A percentile compares a stretch with the other conserved stretches of the same genome.
These are phyloP conservation scores for Lacerta agilis DNA, from an alignment of 2,797 vertebrate genomes.

Conservation along the genomic window DNA sequence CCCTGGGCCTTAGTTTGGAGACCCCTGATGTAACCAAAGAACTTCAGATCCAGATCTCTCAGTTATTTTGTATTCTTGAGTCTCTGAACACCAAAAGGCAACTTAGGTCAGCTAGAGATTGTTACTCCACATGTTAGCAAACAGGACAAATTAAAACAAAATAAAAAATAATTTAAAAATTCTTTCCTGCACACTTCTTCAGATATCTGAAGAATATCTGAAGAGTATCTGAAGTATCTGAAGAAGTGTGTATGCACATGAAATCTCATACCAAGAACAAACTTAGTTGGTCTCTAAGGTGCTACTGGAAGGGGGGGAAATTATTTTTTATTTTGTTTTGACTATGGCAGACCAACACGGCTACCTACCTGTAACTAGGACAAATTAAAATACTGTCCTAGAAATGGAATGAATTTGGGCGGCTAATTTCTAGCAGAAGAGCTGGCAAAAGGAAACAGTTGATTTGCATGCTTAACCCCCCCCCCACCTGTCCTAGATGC, in stretches of 20 bases:
- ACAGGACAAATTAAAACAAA: background rate
- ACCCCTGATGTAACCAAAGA: background rate
- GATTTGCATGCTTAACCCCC: background rate
- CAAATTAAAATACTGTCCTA: background rate
- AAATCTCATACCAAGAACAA: too few relatives aligned
- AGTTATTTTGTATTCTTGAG: fast-evolving
- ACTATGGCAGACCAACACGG: too few relatives aligned
- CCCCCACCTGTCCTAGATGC: too few relatives aligned
- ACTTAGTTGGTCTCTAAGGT: too few relatives aligned
- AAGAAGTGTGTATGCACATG: too few relatives aligned
- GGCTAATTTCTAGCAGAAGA: background rate
- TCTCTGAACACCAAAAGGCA: background rate
- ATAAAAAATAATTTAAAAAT: too few relatives aligned
- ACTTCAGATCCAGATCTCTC: background rate
- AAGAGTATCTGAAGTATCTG: too few relatives aligned
- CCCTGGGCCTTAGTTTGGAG: too few relatives aligned
- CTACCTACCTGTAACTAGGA: background rate
- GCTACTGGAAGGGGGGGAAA: too few relatives aligned
- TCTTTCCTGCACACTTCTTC: too few relatives aligned
- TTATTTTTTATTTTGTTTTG: too few relatives aligned
- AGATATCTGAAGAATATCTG: too few relatives aligned
- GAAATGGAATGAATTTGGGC: background rate
- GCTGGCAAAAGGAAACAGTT: background rate
- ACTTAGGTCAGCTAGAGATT: background rate
- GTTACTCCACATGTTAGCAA: background rate